Evolutionary conservation across 2,113 vertebrate species (phyloP).

Genomic region (Brachyhypopomus occidentalis): DNA sequence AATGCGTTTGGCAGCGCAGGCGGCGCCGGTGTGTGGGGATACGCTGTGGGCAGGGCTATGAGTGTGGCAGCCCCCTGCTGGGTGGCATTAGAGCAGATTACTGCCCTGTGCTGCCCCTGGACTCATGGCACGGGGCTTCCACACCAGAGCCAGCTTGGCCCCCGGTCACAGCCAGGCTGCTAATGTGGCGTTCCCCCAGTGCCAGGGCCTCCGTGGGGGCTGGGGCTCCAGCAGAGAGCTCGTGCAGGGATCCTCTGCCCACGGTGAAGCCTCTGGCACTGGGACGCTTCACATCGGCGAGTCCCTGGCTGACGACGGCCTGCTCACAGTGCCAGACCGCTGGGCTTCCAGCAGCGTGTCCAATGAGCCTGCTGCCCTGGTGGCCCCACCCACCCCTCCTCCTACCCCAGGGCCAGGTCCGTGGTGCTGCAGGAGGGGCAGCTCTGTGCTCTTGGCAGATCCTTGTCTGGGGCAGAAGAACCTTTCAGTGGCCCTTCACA

Average conservation of each 20-base stretch:
- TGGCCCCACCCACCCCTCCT: conserved; percentile 11
- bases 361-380: conserved; percentile 44
- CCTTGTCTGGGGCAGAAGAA: conserved; percentile 12
- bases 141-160: conserved; percentile 46
- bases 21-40: neutral
- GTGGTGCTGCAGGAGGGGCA: conserved; percentile 36
- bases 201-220: conserved; percentile 32
- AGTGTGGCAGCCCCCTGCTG: conserved; percentile 22
- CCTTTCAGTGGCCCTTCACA: neutral
- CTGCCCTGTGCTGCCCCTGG: conserved; percentile 31
- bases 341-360: conserved; percentile 42
- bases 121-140: conserved; percentile 30
- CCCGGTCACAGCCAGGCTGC: conserved; percentile 27
- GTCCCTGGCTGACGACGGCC: conserved; percentile 27
- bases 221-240: neutral
- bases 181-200: conserved; percentile 12
- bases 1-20: conserved; percentile 4
- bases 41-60: neutral
- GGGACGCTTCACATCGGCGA: conserved; percentile 19
- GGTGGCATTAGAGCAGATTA: conserved; percentile 53
- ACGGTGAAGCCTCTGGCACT: conserved; percentile 26
- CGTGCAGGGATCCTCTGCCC: conserved; percentile 28
- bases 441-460: conserved; percentile 13
- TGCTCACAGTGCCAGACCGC: conserved; percentile 44
- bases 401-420: conserved; percentile 20